Conservation (phyloP, 2,888 invertebrate genomes). For the Eilema griseolum region DNA sequence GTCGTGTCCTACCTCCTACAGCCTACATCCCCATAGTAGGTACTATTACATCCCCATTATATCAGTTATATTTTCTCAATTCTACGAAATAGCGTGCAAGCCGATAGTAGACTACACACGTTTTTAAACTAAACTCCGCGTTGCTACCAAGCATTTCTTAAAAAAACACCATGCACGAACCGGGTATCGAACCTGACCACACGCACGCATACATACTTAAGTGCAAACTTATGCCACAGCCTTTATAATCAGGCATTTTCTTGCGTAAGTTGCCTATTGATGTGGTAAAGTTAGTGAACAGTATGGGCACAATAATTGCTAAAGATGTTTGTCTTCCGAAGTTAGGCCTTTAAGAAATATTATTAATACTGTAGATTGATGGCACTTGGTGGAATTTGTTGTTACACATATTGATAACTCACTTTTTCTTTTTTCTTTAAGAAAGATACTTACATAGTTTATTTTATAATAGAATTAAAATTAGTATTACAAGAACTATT, state of each 20-base stretch:
- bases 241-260: background rate
- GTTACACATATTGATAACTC: no score
- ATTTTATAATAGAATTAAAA: no score
- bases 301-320: background rate
- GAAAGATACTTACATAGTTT: no score
- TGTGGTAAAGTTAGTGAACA: background rate
- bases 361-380: no score
- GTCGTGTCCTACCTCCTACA: no score
- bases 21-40: no score
- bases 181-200: background rate
- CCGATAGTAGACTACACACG: background rate
- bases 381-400: no score
- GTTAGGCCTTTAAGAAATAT: no score
- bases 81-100: background rate
- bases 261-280: background rate
- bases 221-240: background rate
- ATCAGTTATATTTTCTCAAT: background rate
- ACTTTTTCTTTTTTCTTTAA: no score
- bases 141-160: background rate
- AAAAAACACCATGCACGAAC: background rate
- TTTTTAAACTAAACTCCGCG: background rate
- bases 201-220: background rate
- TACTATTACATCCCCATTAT: no score
- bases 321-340: no score
- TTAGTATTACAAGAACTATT: no score